Conservation (phyloP, 1,140 invertebrate species). For the Drosophila seguyi region DNA sequence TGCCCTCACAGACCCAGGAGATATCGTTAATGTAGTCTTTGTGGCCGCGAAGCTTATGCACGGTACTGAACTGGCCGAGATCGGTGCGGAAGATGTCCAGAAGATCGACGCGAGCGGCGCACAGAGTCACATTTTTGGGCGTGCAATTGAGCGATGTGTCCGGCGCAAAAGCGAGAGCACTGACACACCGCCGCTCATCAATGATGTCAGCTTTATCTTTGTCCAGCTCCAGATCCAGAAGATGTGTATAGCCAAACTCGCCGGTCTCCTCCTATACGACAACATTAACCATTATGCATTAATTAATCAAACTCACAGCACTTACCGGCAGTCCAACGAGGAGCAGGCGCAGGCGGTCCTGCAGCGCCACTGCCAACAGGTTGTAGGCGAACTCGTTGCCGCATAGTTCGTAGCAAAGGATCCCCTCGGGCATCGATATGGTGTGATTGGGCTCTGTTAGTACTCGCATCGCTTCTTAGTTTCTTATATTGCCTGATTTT, state of each 20-base stretch:
- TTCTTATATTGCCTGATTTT: background rate
- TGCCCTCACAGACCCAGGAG: constrained; percentile 89
- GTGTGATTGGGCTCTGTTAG: constrained; percentile 51
- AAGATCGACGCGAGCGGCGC: constrained; percentile 87
- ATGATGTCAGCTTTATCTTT: constrained; percentile 27
- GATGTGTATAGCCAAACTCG: constrained; percentile 67
- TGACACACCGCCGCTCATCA: constrained; percentile 69
- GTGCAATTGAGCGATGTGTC: constrained; percentile 87
- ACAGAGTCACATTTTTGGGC: constrained; percentile 87
- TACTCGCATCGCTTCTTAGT: constrained; percentile 35
- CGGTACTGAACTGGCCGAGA: constrained; percentile 85
- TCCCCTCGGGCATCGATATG: constrained; percentile 52
- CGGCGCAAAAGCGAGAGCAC: constrained; percentile 87
- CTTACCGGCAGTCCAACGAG: constrained; percentile 74
- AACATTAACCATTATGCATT: background rate
- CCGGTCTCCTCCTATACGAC: constrained; percentile 67
- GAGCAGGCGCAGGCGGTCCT: constrained; percentile 57
- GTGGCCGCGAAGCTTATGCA: constrained; percentile 86
- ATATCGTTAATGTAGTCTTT: constrained; percentile 90
- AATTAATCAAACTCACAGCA: background rate
- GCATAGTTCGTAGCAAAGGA: constrained; percentile 71
- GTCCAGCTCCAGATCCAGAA: constrained; percentile 86
- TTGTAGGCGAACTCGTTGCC: constrained; percentile 77
- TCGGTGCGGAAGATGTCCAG: constrained; percentile 87
- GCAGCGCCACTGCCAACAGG: constrained; percentile 64